phyloP scores from a whole-genome alignment of 2,888 invertebrate genomes.

The Epinotia brunnichana region DNA sequence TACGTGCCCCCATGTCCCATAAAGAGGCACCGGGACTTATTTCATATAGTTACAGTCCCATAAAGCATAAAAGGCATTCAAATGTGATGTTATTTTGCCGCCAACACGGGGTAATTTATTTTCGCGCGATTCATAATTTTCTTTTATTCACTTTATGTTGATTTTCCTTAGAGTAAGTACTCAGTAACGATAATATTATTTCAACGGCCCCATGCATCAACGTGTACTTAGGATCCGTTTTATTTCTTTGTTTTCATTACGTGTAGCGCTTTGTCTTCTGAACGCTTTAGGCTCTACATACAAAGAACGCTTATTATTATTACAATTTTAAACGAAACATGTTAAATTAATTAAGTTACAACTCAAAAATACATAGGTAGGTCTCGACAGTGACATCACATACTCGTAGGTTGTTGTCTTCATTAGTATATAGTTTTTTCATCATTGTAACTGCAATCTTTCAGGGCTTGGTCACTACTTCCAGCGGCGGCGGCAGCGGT shows the following conservation, averaged over 20 bases:
- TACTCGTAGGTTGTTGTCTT: neutral
- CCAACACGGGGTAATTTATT: constrained; percentile 83
- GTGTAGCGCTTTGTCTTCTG: constrained; percentile 51
- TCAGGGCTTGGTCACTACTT: neutral
- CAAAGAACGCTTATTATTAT: constrained; percentile 48
- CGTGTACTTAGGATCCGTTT: constrained; percentile 63
- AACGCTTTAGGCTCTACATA: constrained; percentile 45
- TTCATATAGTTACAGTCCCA: constrained; percentile 81
- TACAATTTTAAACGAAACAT: constrained; percentile 17
- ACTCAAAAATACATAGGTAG: neutral
- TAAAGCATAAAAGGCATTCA: constrained; percentile 84
- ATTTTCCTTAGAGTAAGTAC: constrained; percentile 82
- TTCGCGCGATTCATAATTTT: constrained; percentile 83
- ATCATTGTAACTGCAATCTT: neutral
- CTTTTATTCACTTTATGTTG: constrained; percentile 85
- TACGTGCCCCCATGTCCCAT: constrained; percentile 80
- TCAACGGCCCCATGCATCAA: constrained; percentile 80
- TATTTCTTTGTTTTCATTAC: constrained; percentile 77
- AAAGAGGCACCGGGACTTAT: constrained; percentile 77
- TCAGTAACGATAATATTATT: constrained; percentile 83
- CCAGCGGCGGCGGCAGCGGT: no score
- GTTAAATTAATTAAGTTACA: neutral
- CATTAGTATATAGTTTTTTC: neutral
- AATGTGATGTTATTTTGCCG: constrained; percentile 84
- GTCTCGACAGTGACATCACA: no score